Percentiles rank a stretch among this genome's conserved stretches.
Evolutionary conservation across 2,888 invertebrate genomes (phyloP).

Genomic region (Ephialtes manifestator): DNA sequence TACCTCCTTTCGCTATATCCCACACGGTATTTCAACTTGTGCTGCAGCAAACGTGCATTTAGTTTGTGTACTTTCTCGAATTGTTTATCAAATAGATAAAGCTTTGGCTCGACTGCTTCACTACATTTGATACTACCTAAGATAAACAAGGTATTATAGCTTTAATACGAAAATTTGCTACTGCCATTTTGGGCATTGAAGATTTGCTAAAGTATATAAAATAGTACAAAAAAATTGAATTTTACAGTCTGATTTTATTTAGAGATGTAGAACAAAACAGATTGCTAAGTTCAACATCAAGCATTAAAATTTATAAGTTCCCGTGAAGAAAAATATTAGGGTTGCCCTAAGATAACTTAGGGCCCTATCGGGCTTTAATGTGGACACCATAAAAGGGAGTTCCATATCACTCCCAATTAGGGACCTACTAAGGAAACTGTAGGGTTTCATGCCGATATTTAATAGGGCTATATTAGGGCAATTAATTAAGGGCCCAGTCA

Average conservation of each 20-base stretch:
- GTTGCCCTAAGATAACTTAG: no score
- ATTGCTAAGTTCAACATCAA: background rate
- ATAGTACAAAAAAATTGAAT: background rate
- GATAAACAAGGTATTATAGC: background rate
- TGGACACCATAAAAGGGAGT: no score
- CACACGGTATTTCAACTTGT: conserved; percentile 18
- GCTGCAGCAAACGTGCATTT: conserved; percentile 20
- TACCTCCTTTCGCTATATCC: conserved; percentile 20
- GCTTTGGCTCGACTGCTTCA: background rate
- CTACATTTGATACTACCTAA: background rate
- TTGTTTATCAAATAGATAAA: background rate
- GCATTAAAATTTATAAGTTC: background rate
- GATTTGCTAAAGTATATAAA: background rate
- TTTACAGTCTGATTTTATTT: background rate
- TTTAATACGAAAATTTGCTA: background rate
- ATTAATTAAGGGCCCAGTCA: no score
- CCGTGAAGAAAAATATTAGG: no score
- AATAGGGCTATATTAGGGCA: no score
- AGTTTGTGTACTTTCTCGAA: background rate
- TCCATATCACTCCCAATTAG: no score
- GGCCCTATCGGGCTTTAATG: no score
- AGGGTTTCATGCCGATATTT: no score
- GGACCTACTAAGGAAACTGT: no score
- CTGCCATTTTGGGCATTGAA: background rate
- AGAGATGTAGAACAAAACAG: no score